phyloP scores from a whole-genome alignment of 2,888 invertebrate genomes.

The Archips xylosteana region DNA sequence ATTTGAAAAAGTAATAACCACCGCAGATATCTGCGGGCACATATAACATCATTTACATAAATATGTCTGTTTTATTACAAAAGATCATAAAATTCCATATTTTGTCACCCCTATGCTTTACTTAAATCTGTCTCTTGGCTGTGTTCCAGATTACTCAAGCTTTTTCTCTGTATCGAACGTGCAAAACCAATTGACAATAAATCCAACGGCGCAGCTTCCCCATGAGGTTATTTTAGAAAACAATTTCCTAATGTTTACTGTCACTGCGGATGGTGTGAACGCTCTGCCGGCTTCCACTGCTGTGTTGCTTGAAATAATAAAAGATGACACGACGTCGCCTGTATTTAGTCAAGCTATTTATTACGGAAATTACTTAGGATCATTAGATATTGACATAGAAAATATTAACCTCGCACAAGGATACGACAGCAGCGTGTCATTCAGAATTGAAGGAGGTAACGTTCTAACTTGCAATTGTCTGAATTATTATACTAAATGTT shows the following conservation, averaged over 20 bases:
- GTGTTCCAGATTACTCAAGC: conserved; percentile 58
- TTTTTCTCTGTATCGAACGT: conserved; percentile 54
- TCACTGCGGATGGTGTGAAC: conserved; percentile 63
- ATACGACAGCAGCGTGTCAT: conserved; percentile 58
- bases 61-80: background rate
- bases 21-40: too few relatives aligned
- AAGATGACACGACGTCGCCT: conserved; percentile 65
- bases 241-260: conserved; percentile 60
- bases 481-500: too few relatives aligned
- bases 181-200: conserved; percentile 55
- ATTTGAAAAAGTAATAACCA: too few relatives aligned
- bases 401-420: conserved; percentile 65
- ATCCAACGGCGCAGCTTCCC: conserved; percentile 53
- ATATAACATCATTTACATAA: too few relatives aligned
- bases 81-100: background rate
- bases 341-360: conserved; percentile 65
- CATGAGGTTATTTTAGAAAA: conserved; percentile 61
- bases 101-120: background rate
- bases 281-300: conserved; percentile 60
- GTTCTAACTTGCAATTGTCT: background rate
- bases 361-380: conserved; percentile 54
- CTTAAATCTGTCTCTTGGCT: conserved; percentile 10
- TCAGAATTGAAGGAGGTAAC: conserved; percentile 67
- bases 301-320: conserved; percentile 68
- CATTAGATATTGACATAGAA: conserved; percentile 52